Evolutionary conservation across 1,140 invertebrate species (phyloP), one percentile per base, ranked within the genome.

Genomic region (Aphaenogaster rudis): DNA sequence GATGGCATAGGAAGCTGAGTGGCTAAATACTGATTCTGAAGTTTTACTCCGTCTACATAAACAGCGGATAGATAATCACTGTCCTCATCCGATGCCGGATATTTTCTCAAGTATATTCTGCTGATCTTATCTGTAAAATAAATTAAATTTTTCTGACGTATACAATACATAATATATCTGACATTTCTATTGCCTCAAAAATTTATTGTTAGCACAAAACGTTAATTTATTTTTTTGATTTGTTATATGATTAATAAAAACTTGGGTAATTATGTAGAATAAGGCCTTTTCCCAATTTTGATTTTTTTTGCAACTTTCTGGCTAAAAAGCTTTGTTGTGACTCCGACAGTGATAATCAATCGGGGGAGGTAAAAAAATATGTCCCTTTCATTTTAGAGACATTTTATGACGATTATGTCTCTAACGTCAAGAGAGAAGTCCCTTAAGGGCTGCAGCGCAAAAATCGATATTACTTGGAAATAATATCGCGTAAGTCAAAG

Each of bases 1-100:
- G 97, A 97, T 78, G 98, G 97, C 90, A 99, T 95, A 36, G 98
- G 98, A 1, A 98, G 97, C 95, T 99, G 98, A 0, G 98, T 98
- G 1, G 98, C 98, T 61, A 99, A 97, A 93, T 98, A 98, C 45
- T 97, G 96, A 90, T 97, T 97, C 87, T 97, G 97, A 63, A 97
- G 96, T 63, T 71, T 90, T 28, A 93, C 82, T 48, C 91, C 88
- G 13, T 91, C 90, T 1, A 94, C 90, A 11, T 86, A 90, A 69
- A 91, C 81, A 1, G 88, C 93, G 8, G 90, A 88, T 15, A 94
- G 89, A 45, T 93, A 94, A 86, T 94, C 91, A 45, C 93, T 94
- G 17, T 94, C 89, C 6, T 93, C 90, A n/a, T 94, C 92, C 2
- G 85, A 64, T 6, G 54, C 39, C 6, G 89, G 87, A 48, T 93